Evolutionary conservation across 1,140 invertebrate species (phyloP).

Genomic region (Sitobion miscanthi): DNA sequence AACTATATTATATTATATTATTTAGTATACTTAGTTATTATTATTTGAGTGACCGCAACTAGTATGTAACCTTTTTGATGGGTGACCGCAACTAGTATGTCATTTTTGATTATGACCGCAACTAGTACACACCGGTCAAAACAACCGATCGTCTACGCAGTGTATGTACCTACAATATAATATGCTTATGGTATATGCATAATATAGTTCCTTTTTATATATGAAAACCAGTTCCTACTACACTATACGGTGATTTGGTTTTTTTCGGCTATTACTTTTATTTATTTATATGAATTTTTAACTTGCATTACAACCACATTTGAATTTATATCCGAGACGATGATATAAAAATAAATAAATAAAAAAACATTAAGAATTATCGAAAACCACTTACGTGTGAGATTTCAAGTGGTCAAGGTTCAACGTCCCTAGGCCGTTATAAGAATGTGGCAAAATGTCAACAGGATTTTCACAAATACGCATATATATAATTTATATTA

Average conservation of each 20-base stretch:
- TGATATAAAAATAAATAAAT: not conserved
- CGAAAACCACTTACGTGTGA: slow-evolving; percentile 27
- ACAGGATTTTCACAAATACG: slow-evolving; percentile 17
- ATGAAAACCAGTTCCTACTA: slow-evolving; percentile 27
- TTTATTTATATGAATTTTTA: not conserved
- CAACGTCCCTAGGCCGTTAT: slow-evolving; percentile 25
- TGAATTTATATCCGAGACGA: not conserved
- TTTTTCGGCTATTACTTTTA: slow-evolving; percentile 14
- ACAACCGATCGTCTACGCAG: not conserved
- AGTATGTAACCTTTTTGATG: no score
- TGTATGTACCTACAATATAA: not conserved
- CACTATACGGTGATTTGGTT: not conserved
- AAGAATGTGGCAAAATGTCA: slow-evolving; percentile 48
- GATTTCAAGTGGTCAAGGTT: slow-evolving; percentile 26
- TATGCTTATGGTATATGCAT: not conserved
- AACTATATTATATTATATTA: no score
- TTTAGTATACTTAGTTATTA: no score
- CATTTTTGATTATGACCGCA: no score
- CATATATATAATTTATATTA: not conserved
- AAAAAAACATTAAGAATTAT: slow-evolving; percentile 21
- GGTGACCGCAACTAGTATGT: no score
- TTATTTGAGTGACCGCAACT: no score
- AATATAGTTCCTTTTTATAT: not conserved
- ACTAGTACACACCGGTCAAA: no score
- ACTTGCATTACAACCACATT: not conserved